Evolutionary conservation across 2,113 vertebrate genomes (phyloP).

Genomic region (Labrus mixtus): DNA sequence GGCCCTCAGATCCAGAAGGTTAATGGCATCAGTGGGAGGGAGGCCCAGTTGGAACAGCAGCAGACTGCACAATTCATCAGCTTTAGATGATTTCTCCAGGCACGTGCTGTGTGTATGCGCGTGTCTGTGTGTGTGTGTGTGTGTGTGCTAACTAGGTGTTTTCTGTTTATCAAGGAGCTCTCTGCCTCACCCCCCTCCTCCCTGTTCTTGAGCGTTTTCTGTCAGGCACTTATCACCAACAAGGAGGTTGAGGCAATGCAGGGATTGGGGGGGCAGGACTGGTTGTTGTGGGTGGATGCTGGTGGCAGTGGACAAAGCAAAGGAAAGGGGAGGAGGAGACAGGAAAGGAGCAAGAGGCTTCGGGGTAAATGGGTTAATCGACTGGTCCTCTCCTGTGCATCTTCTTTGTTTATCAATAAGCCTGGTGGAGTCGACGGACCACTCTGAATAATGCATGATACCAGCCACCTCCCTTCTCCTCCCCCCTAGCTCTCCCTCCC

Average conservation of each 20-base stretch:
- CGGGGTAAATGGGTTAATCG: conserved; percentile 90
- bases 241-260: conserved; percentile 34
- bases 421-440: conserved; percentile 85
- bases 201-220: conserved; percentile 52
- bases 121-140: conserved; percentile 6
- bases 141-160: conserved; percentile 57
- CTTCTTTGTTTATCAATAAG: conserved; percentile 92
- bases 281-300: conserved; percentile 43
- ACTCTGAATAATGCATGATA: conserved; percentile 90
- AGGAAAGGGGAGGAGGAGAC: conserved; percentile 19
- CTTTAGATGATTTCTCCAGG: conserved; percentile 22
- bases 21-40: conserved; percentile 80
- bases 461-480: conserved; percentile 50
- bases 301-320: conserved; percentile 51
- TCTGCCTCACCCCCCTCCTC: conserved; percentile 17
- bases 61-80: conserved; percentile 68
- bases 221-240: conserved; percentile 67
- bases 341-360: conserved; percentile 73
- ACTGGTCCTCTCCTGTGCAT: conserved; percentile 88
- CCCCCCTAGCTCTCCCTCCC: conserved; percentile 76
- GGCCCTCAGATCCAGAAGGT: conserved; percentile 75
- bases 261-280: conserved; percentile 25
- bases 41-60: conserved; percentile 64
- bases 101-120: not conserved
- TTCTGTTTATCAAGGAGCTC: conserved; percentile 55